A percentile compares a stretch with the other conserved stretches of the same genome.
phyloP scores from a whole-genome alignment of 2,888 invertebrate genomes.

The Lasioglossum pauxillum region DNA sequence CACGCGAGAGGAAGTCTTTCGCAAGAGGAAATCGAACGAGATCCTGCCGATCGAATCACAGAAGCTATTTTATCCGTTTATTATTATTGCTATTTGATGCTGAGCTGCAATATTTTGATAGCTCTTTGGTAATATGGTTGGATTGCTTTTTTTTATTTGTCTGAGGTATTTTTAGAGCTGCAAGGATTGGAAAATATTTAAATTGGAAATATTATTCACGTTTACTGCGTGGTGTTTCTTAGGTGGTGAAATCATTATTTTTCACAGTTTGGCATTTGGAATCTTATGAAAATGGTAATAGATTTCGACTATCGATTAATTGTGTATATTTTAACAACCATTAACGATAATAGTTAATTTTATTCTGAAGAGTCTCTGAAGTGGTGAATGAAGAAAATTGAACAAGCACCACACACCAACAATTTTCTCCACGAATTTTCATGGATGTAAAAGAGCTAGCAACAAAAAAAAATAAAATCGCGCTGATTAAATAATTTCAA shows the following conservation, averaged over 20 bases:
- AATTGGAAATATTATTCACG: background rate
- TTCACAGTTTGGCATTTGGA: background rate
- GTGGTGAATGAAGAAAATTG: background rate
- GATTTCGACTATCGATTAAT: background rate
- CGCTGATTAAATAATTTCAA: no score
- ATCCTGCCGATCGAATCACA: constrained; percentile 2
- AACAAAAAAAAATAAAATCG: no score
- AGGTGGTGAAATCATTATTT: background rate
- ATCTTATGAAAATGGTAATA: background rate
- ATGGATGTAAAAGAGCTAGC: no score
- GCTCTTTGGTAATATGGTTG: background rate
- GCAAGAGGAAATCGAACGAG: constrained; percentile 9
- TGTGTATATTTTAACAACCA: no score
- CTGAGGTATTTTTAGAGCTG: background rate
- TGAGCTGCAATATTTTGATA: background rate
- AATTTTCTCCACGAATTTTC: no score
- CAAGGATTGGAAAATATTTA: background rate
- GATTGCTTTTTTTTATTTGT: background rate
- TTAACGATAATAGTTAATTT: no score
- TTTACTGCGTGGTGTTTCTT: background rate
- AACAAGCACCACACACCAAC: no score
- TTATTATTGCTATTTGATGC: background rate
- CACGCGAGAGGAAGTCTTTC: constrained; percentile 10
- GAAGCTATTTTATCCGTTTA: no score
- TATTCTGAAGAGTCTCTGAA: no score